These are phyloP conservation scores for Rhabdornis inornatus DNA, from an alignment of 2,113 vertebrate genomes.

Conservation along the genomic window DNA sequence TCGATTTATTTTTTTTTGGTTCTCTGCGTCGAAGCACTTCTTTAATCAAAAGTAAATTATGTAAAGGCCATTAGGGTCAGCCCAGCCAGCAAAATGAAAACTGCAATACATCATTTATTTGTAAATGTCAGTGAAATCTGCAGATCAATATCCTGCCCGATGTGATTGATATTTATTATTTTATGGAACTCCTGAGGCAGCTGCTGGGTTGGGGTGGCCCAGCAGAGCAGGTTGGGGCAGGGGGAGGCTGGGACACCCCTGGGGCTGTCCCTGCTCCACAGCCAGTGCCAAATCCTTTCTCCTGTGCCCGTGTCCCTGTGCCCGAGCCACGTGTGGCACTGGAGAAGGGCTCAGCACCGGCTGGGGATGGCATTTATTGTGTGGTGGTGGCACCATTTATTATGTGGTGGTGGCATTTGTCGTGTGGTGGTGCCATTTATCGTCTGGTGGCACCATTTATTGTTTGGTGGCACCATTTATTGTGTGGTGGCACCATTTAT, in stretches of 20 bases:
- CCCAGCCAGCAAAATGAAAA: slow-evolving; percentile 66
- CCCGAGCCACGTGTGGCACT: rapidly evolving
- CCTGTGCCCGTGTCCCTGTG: rapidly evolving
- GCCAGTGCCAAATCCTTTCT: neutral
- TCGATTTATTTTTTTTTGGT: slow-evolving; percentile 45
- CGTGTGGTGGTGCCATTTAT: too few relatives aligned
- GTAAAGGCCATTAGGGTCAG: slow-evolving; percentile 75
- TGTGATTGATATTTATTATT: slow-evolving; percentile 66
- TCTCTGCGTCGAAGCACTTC: slow-evolving; percentile 74
- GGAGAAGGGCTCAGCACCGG: neutral
- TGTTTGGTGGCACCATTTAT: too few relatives aligned
- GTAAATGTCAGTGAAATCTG: slow-evolving; percentile 80
- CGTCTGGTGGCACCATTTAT: too few relatives aligned
- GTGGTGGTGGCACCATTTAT: too few relatives aligned
- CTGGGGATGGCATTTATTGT: neutral
- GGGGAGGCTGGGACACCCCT: neutral
- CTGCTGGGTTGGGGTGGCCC: neutral
- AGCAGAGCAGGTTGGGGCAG: neutral
- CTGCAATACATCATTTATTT: slow-evolving; percentile 79
- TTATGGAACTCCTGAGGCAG: slow-evolving; percentile 40
- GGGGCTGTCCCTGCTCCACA: neutral
- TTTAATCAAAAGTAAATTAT: slow-evolving; percentile 85
- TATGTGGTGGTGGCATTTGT: too few relatives aligned
- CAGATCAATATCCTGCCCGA: slow-evolving; percentile 62
- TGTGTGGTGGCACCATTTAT: too few relatives aligned